phyloP scores from a whole-genome alignment of 2,797 vertebrate genomes.

The Falco biarmicus region DNA sequence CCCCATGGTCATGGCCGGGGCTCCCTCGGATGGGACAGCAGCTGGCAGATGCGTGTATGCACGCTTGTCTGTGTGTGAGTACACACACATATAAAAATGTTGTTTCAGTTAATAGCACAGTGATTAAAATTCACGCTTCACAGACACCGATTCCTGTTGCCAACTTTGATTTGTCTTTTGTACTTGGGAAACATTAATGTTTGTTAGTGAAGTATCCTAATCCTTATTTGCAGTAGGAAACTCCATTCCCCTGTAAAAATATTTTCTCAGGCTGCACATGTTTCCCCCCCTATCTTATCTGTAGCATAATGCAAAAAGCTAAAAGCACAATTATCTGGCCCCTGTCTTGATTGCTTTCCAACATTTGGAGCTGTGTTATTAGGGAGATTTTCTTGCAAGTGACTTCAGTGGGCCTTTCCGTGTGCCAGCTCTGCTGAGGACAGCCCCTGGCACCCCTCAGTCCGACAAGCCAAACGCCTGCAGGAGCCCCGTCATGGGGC shows the following conservation, averaged over 20 bases:
- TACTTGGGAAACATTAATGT: accelerated
- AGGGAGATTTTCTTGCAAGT: not conserved
- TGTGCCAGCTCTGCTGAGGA: not conserved
- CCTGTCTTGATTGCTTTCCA: not conserved
- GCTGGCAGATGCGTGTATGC: not conserved
- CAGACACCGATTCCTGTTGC: not conserved
- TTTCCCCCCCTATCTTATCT: not conserved
- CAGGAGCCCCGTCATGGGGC: not conserved
- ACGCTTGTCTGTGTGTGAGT: accelerated
- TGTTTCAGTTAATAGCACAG: not conserved
- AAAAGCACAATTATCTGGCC: not conserved
- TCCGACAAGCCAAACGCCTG: accelerated
- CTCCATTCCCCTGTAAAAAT: not conserved
- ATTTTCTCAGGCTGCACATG: not conserved
- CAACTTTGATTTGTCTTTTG: not conserved
- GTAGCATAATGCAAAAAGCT: too few relatives aligned
- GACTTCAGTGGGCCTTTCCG: too few relatives aligned
- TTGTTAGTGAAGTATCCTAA: not conserved
- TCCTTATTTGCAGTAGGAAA: not conserved
- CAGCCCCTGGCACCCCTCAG: not conserved
- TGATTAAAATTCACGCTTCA: accelerated
- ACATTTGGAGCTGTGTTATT: not conserved
- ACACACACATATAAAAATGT: too few relatives aligned
- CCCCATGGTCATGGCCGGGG: not conserved
- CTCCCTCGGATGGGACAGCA: accelerated